Percentiles rank a stretch among this genome's conserved stretches.
These are phyloP conservation scores for Oryzias celebensis DNA, from an alignment of 2,113 vertebrate genomes.

Conservation along the genomic window DNA sequence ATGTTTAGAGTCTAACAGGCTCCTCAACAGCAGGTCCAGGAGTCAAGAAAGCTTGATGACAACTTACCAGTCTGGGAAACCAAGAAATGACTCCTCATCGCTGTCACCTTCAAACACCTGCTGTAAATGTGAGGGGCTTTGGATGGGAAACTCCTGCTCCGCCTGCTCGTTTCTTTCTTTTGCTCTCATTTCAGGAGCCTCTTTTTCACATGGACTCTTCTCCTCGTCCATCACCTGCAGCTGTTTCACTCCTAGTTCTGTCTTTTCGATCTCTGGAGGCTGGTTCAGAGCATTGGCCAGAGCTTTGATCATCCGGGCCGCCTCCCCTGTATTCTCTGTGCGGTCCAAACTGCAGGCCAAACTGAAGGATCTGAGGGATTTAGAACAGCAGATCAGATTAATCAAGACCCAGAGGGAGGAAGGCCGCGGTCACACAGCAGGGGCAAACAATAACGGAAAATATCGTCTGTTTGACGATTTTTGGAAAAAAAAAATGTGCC, in stretches of 20 bases:
- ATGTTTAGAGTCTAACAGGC: no score
- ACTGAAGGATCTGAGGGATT: conserved; percentile 77
- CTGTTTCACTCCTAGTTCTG: background rate
- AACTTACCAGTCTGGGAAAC: conserved; percentile 74
- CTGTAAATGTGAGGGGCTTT: background rate
- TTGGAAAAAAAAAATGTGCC: no score
- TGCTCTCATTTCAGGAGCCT: background rate
- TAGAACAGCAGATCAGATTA: background rate
- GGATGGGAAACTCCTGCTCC: no score
- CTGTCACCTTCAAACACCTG: conserved; percentile 82
- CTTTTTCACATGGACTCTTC: background rate
- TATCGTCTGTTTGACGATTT: no score
- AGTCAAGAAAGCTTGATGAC: background rate
- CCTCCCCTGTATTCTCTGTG: conserved; percentile 68
- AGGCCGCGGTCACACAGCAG: background rate
- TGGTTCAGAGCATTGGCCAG: conserved; percentile 80
- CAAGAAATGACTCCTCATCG: conserved; percentile 79
- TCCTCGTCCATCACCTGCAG: conserved; percentile 7
- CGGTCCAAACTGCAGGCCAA: conserved; percentile 74
- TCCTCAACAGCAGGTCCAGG: background rate
- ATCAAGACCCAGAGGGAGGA: background rate
- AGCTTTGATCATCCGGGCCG: conserved; percentile 73
- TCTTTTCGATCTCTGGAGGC: background rate
- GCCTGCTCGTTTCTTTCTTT: background rate
- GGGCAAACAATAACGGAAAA: background rate